A percentile compares a stretch with the other conserved stretches of the same genome.
Evolutionary conservation across 2,113 vertebrate species (phyloP).

Genomic region (Alosa alosa): DNA sequence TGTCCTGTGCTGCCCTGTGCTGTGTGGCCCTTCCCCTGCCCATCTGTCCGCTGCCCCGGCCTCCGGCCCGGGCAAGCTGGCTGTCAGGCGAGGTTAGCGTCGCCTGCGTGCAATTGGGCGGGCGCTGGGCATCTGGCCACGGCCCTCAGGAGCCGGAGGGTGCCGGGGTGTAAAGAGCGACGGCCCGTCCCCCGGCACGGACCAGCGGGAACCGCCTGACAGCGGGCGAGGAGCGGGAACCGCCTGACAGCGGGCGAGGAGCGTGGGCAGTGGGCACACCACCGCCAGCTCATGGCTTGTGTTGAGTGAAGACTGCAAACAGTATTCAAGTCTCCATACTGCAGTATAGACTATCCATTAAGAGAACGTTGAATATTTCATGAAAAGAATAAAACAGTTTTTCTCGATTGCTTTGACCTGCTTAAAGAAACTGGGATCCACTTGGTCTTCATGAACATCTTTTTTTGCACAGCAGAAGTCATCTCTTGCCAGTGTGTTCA

Average conservation of each 20-base stretch:
- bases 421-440: too few species aligned
- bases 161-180: background rate
- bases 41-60: background rate
- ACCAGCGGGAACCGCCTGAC: background rate
- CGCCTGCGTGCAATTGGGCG: slow-evolving; percentile 36
- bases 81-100: slow-evolving; percentile 40
- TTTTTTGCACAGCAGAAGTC: too few species aligned
- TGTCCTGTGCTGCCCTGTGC: background rate
- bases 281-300: background rate
- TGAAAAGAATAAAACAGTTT: too few species aligned
- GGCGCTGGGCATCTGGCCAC: slow-evolving; percentile 39
- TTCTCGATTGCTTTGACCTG: too few species aligned
- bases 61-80: slow-evolving; percentile 14
- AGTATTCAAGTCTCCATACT: background rate
- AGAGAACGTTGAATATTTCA: background rate
- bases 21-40: background rate
- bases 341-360: background rate
- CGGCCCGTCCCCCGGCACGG: background rate
- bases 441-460: too few species aligned
- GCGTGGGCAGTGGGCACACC: background rate
- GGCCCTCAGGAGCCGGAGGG: background rate
- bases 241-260: background rate
- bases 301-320: background rate
- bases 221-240: background rate
- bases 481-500: too few species aligned